These are phyloP conservation scores for Thripadectes ignobilis DNA, from an alignment of 2,797 vertebrate genomes.

Conservation along the genomic window DNA sequence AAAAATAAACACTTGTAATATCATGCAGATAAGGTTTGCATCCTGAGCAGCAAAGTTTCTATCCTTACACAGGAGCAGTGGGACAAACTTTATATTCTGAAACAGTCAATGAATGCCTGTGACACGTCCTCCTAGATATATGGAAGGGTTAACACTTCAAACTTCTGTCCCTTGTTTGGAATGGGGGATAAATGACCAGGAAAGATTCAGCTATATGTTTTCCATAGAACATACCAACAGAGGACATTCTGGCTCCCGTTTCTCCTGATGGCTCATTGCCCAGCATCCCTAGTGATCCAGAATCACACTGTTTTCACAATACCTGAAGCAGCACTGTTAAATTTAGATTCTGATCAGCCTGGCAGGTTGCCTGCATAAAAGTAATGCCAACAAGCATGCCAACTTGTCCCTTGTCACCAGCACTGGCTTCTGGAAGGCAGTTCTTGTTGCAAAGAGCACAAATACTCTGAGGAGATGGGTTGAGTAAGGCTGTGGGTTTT, in stretches of 20 bases:
- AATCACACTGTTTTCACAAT: slow-evolving; percentile 36
- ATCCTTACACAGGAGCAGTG: neutral
- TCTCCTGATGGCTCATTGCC: neutral
- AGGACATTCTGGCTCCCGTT: slow-evolving; percentile 37
- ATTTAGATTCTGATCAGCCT: slow-evolving; percentile 25
- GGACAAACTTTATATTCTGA: neutral
- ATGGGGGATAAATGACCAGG: slow-evolving; percentile 11
- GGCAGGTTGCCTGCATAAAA: neutral
- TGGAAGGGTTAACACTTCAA: slow-evolving; percentile 43
- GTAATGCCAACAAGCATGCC: neutral
- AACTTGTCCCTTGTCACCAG: neutral
- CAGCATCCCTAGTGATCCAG: slow-evolving; percentile 41
- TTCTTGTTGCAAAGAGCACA: neutral
- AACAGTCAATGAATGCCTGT: neutral
- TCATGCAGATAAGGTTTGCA: neutral
- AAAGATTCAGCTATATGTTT: slow-evolving; percentile 54
- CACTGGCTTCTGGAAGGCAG: slow-evolving; percentile 17
- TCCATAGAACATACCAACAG: slow-evolving; percentile 44
- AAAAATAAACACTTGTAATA: neutral
- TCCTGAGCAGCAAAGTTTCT: neutral
- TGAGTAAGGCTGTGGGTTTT: slow-evolving; percentile 1
- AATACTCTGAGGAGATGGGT: neutral
- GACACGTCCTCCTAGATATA: neutral
- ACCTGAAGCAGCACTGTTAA: slow-evolving; percentile 47
- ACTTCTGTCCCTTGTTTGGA: slow-evolving; percentile 10